Evolutionary conservation across 2,113 vertebrate genomes (phyloP).

Genomic region (Speoplatyrhinus poulsoni): DNA sequence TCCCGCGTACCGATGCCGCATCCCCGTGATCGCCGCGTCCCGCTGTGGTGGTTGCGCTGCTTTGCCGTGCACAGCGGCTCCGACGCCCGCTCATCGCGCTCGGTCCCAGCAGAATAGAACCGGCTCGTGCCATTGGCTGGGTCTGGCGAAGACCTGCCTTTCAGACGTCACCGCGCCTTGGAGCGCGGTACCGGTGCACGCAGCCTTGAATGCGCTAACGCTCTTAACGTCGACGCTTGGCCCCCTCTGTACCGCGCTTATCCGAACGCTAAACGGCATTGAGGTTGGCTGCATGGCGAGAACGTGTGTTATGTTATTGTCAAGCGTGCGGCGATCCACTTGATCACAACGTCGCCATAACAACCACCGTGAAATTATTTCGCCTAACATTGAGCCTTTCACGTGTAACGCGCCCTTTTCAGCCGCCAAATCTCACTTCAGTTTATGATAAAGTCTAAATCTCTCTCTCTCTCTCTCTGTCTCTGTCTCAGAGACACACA

Average conservation of each 20-base stretch:
- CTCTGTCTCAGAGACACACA: too few species aligned
- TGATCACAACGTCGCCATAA: conserved; percentile 55
- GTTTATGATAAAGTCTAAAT: too few species aligned
- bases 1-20: conserved; percentile 76
- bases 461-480: too few species aligned
- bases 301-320: too few species aligned
- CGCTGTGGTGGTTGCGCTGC: conserved; percentile 68
- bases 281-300: too few species aligned
- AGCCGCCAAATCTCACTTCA: not conserved
- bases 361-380: conserved; percentile 56
- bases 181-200: conserved; percentile 59
- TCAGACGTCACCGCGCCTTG: conserved; percentile 77
- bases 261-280: not conserved
- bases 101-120: conserved; percentile 74
- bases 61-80: conserved; percentile 65
- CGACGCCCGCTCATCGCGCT: conserved; percentile 74
- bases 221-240: conserved; percentile 7
- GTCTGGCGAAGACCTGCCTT: conserved; percentile 73
- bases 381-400: conserved; percentile 33
- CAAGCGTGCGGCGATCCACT: conserved; percentile 9
- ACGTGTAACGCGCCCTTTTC: not conserved
- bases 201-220: conserved; percentile 55
- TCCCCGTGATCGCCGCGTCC: conserved; percentile 76
- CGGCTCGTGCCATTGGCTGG: conserved; percentile 77
- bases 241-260: conserved; percentile 7